Conservation (phyloP, 2,888 invertebrate genomes). For the Diplolepis rosae region DNA sequence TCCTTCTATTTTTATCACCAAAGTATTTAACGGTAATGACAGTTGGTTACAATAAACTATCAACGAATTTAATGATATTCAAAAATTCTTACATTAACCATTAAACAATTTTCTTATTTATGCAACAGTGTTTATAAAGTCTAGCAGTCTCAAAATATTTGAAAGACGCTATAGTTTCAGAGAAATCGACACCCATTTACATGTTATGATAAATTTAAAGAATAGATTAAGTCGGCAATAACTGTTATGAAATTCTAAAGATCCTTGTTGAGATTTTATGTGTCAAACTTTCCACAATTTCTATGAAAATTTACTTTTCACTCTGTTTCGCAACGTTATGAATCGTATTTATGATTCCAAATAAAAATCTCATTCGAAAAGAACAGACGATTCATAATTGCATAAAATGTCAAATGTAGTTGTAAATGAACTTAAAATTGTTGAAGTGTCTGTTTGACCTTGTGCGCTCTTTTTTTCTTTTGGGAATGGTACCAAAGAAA, state of each 20-base stretch:
- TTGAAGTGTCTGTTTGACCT: too few relatives aligned
- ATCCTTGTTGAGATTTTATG: background rate
- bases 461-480: constrained; percentile 16
- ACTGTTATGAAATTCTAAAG: background rate
- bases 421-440: too few relatives aligned
- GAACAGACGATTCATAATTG: too few relatives aligned
- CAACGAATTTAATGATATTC: background rate
- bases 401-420: too few relatives aligned
- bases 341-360: too few relatives aligned
- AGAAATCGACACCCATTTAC: background rate
- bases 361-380: too few relatives aligned
- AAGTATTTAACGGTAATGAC: background rate
- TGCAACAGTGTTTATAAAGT: constrained; percentile 23
- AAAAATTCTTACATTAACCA: background rate
- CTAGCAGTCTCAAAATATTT: constrained; percentile 12
- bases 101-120: constrained; percentile 7
- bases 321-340: too few relatives aligned
- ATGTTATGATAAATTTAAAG: background rate
- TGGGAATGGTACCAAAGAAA: background rate
- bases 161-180: background rate
- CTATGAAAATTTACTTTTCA: constrained; percentile 23
- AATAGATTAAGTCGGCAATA: background rate
- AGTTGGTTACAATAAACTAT: constrained; percentile 3
- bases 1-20: constrained; percentile 16
- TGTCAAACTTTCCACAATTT: constrained; percentile 49